Evolutionary conservation across 2,797 vertebrate species (phyloP).

Genomic region (Limosa lapponica): DNA sequence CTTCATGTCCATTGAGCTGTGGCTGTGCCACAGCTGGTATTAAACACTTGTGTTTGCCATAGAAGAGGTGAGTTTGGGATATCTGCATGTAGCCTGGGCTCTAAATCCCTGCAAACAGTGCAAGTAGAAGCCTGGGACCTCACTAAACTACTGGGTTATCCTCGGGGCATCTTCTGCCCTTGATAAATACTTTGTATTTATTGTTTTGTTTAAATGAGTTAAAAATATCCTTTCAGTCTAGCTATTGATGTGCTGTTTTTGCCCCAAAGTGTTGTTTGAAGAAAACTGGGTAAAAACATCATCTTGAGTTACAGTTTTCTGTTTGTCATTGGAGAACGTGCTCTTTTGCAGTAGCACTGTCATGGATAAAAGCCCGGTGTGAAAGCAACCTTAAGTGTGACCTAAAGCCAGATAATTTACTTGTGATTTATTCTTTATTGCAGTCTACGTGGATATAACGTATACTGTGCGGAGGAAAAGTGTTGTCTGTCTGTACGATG

Average conservation of each 20-base stretch:
- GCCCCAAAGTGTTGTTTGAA: background rate
- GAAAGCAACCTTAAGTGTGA: background rate
- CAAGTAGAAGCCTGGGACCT: background rate
- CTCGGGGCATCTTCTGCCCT: background rate
- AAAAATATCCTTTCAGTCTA: background rate
- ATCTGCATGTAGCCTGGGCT: background rate
- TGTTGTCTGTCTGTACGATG: no score
- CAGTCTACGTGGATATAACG: background rate
- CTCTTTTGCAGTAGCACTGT: background rate
- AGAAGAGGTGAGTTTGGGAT: background rate
- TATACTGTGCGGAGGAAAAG: background rate
- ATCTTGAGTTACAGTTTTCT: background rate
- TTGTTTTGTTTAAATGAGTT: background rate
- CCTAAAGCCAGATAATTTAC: background rate
- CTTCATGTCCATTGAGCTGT: background rate
- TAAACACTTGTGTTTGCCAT: accelerated
- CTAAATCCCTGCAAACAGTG: accelerated
- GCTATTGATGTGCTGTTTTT: background rate
- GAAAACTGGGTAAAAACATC: conserved; percentile 13
- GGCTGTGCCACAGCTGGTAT: accelerated
- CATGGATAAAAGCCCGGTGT: background rate
- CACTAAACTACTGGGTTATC: background rate
- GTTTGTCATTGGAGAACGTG: background rate
- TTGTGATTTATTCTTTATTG: background rate
- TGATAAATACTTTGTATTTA: background rate